A percentile compares a stretch with the other conserved stretches of the same genome.
Evolutionary conservation across 1,140 invertebrate species (phyloP).

Genomic region (Drosophila littoralis): DNA sequence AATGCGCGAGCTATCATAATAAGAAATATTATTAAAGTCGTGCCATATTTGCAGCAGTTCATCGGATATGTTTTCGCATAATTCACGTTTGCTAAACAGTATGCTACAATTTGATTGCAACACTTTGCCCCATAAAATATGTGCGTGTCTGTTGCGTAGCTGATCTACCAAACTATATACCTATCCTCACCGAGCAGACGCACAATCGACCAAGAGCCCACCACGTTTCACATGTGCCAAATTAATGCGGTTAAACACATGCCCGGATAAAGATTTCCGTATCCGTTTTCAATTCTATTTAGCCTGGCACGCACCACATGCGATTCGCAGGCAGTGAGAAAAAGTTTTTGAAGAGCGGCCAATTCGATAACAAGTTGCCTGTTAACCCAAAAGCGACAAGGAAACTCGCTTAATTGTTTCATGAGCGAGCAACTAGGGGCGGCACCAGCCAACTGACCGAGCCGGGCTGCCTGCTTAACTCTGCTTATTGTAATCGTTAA

Average conservation of each 20-base stretch:
- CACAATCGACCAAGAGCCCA: neutral
- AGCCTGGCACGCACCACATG: conserved; percentile 11
- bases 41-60: no score
- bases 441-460: neutral
- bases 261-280: conserved; percentile 24
- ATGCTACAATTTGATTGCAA: no score
- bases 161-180: neutral
- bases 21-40: no score
- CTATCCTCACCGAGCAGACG: neutral
- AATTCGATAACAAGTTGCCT: conserved; percentile 40
- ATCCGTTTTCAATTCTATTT: conserved; percentile 16
- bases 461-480: neutral
- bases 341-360: conserved; percentile 7
- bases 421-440: conserved; percentile 1
- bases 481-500: conserved; percentile 65
- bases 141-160: neutral
- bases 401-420: conserved; percentile 73
- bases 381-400: conserved; percentile 47
- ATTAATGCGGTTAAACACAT: conserved; percentile 39
- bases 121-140: no score
- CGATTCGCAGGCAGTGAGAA: neutral
- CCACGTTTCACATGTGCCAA: conserved; percentile 14
- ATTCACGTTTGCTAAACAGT: no score
- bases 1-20: no score
- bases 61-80: no score